Evolutionary conservation across 2,888 invertebrate species (phyloP).

Genomic region (Acleris literana): DNA sequence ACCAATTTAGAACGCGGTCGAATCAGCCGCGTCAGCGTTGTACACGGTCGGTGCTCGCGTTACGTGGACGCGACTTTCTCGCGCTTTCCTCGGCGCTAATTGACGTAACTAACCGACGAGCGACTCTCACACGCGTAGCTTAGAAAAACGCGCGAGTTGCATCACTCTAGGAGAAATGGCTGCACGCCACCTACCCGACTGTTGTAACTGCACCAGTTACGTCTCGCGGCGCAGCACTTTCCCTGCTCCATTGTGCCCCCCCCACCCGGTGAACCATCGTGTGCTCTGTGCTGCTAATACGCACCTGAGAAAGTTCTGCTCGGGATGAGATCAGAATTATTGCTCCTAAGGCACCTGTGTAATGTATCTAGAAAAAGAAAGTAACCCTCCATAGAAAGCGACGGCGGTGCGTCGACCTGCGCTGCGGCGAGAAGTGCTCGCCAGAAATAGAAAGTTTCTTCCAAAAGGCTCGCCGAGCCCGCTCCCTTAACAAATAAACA

Average conservation of each 20-base stretch:
- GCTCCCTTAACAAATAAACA: constrained; percentile 81
- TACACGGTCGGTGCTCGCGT: constrained; percentile 58
- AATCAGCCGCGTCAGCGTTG: constrained; percentile 50
- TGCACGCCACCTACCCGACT: constrained; percentile 70
- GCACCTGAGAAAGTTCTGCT: constrained; percentile 47
- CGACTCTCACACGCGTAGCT: constrained; percentile 75
- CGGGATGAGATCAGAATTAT: constrained; percentile 63
- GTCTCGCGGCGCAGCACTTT: constrained; percentile 62
- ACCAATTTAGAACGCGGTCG: constrained; percentile 56
- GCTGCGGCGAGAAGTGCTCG: constrained; percentile 70
- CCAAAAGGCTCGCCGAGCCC: constrained; percentile 64
- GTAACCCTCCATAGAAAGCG: constrained; percentile 78
- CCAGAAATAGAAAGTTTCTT: constrained; percentile 82
- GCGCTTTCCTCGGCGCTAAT: constrained; percentile 79
- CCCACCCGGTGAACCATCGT: constrained; percentile 47
- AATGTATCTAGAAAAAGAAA: constrained; percentile 74
- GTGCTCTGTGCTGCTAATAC: constrained; percentile 36
- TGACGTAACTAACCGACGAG: constrained; percentile 76
- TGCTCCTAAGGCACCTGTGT: constrained; percentile 54
- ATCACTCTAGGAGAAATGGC: constrained; percentile 80
- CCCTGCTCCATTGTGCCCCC: constrained; percentile 71
- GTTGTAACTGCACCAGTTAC: constrained; percentile 76
- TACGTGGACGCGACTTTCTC: constrained; percentile 77
- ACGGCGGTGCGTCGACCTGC: constrained; percentile 74
- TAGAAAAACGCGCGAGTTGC: constrained; percentile 77